These are phyloP conservation scores for Benthosema pterotum DNA, from an alignment of 2,797 vertebrate species.

Conservation along the genomic window DNA sequence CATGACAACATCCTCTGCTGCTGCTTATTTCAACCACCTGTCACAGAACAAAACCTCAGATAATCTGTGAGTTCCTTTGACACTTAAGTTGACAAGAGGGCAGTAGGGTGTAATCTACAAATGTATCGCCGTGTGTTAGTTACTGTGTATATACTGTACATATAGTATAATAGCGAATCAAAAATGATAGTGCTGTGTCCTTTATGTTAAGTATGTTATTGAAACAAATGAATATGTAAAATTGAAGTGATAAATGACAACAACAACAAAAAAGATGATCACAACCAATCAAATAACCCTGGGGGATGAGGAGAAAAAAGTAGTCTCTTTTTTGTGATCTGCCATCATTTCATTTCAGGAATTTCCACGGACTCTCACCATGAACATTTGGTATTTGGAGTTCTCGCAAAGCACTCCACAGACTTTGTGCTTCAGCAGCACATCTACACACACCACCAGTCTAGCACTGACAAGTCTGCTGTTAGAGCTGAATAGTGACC, in stretches of 20 bases:
- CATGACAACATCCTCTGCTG: constrained; percentile 49
- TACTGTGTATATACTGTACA: constrained; percentile 76
- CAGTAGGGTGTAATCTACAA: constrained; percentile 58
- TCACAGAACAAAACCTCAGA: constrained; percentile 44
- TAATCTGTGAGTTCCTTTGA: constrained; percentile 55
- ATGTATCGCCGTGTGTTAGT: constrained; percentile 76
- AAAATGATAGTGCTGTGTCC: constrained; percentile 78
- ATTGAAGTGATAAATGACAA: constrained; percentile 47
- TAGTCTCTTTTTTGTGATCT: constrained; percentile 56
- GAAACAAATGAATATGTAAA: constrained; percentile 72
- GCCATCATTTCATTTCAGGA: constrained; percentile 71
- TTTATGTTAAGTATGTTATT: constrained; percentile 83
- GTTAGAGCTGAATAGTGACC: constrained; percentile 59
- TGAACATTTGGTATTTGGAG: constrained; percentile 35
- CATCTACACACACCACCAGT: constrained; percentile 54
- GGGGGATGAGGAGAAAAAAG: constrained; percentile 50
- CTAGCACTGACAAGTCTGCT: constrained; percentile 48
- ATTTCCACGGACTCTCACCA: constrained; percentile 55
- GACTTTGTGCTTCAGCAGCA: constrained; percentile 59
- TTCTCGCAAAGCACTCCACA: constrained; percentile 42
- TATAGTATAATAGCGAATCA: constrained; percentile 62
- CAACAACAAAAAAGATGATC: constrained; percentile 34
- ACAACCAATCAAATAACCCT: constrained; percentile 60
- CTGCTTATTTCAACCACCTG: constrained; percentile 42
- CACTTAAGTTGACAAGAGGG: constrained; percentile 40